These are phyloP conservation scores for Okapia johnstoni DNA, from an alignment of 2,113 vertebrate species.

Conservation along the genomic window DNA sequence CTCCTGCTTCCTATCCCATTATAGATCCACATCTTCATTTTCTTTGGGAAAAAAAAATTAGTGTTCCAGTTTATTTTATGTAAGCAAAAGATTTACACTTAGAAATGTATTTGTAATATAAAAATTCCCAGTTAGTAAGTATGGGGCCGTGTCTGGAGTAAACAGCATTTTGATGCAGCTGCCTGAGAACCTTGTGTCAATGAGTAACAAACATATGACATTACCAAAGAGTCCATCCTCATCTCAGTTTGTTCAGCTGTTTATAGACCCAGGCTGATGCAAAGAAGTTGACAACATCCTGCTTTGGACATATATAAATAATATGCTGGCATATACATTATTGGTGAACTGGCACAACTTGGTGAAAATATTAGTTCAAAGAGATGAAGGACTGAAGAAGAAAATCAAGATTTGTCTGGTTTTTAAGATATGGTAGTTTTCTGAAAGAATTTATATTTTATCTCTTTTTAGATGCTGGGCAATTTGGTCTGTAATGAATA, in stretches of 20 bases:
- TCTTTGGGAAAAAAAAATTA: not conserved
- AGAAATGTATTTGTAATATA: not conserved
- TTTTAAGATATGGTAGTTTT: not conserved
- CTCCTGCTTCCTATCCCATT: not conserved
- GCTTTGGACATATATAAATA: not conserved
- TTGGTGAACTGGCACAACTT: not conserved
- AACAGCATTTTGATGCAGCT: not conserved
- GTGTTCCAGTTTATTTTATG: not conserved
- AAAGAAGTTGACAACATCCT: not conserved
- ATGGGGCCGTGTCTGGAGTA: not conserved
- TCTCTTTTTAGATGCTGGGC: not conserved
- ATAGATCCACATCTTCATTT: not conserved
- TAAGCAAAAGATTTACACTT: not conserved
- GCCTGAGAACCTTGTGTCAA: not conserved
- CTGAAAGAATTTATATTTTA: not conserved
- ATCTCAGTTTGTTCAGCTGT: not conserved
- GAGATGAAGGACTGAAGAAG: not conserved
- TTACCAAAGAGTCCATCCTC: not conserved
- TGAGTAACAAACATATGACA: not conserved
- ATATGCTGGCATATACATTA: not conserved
- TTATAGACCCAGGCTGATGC: not conserved
- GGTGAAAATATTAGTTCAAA: slow-evolving; percentile 7
- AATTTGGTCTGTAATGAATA: slow-evolving; percentile 9
- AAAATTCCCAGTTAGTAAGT: not conserved
- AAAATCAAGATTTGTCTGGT: not conserved